Evolutionary conservation across 2,113 vertebrate genomes (phyloP).

Genomic region (Tachuris rubrigastra): DNA sequence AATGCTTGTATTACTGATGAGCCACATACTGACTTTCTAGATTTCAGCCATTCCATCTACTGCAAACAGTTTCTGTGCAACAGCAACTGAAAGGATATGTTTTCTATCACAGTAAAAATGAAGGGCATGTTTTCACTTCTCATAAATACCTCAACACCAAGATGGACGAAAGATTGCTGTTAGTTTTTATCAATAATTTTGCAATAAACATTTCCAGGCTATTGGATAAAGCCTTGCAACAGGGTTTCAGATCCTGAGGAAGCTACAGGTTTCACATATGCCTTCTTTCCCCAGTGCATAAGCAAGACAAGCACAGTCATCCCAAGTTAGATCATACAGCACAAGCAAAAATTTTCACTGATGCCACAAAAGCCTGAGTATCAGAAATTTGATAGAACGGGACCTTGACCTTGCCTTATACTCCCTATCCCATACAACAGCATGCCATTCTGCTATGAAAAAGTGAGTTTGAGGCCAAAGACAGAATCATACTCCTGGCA

Average conservation of each 20-base stretch:
- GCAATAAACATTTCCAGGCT: not conserved
- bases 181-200: not conserved
- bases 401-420: not conserved
- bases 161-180: not conserved
- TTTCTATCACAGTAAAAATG: not conserved
- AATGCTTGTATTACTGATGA: not conserved
- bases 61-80: not conserved
- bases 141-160: not conserved
- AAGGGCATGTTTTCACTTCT: not conserved
- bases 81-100: not conserved
- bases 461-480: not conserved
- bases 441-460: not conserved
- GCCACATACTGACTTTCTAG: not conserved
- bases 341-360: not conserved
- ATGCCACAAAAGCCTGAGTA: not conserved
- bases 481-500: not conserved
- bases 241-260: not conserved
- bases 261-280: not conserved
- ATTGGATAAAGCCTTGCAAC: not conserved
- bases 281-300: not conserved
- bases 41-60: not conserved
- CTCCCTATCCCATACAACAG: not conserved
- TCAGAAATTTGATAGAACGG: not conserved
- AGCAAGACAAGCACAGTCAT: not conserved
- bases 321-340: not conserved